Evolutionary conservation across 2,113 vertebrate species (phyloP), one percentile per base, ranked within the genome.

Genomic region (Aviceda subcristata): DNA sequence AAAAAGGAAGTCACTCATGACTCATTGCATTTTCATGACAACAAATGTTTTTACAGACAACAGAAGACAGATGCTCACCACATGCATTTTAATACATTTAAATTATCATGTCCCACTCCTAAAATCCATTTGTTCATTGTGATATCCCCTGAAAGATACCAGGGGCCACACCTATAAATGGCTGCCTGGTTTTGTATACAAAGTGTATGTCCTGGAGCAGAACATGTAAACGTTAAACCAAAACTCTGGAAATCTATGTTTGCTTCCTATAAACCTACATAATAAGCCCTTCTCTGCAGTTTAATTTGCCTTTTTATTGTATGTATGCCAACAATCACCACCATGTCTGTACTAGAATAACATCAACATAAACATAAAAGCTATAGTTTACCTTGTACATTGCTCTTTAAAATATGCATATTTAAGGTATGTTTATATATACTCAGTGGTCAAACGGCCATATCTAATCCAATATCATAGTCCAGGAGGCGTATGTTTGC

Each of bases 1-100:
- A 84, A 94, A 95, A 95, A 95, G 50, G 55, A 55, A 96, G 95
- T 83, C 10, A n/a, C 27, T 79, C 84, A 84, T 81, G 53, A 85
- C 41, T 96, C 91, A 91, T 50, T 90, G 72, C 90, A 97, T 96
- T 97, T 97, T 96, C 94, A 96, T 93, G 90, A 88, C 96, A 97
- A 94, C 77, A 20, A 96, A 93, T 93, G 80, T 69, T 97, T 91
- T 81, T 75, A 45, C 36, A 79, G 71, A 75, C 30, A 38, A 60
- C 60, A 79, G 53, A 57, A 76, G 20, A 76, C 46, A 72, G 56
- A 75, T 78, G 19, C 16, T 81, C 26, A 77, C 24, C 17, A 74
- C 39, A 74, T 46, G 81, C 2, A 56, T 55, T 87, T 64, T 43
- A 79, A 90, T 88, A 41, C 9, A 51, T 72, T 60, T 80, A 76